A percentile compares a stretch with the other conserved stretches of the same genome.
phyloP scores from a whole-genome alignment of 2,113 vertebrate genomes.

The Dissostichus mawsoni region DNA sequence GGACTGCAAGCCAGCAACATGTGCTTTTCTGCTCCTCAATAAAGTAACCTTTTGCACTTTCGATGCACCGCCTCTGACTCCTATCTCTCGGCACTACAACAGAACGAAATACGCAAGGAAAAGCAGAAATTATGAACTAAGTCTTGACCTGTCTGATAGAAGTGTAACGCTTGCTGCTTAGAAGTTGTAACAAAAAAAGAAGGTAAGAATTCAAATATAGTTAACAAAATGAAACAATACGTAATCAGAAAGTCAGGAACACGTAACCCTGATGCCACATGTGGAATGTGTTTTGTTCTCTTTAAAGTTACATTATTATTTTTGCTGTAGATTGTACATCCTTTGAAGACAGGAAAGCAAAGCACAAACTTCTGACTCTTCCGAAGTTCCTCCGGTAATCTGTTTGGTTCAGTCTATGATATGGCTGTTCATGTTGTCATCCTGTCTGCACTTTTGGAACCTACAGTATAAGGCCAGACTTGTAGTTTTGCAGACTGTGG shows the following conservation, averaged over 20 bases:
- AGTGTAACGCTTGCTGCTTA: background rate
- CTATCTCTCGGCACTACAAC: too few species aligned
- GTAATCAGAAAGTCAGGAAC: background rate
- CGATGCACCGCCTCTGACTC: too few species aligned
- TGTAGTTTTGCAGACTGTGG: background rate
- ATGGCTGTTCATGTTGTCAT: too few species aligned
- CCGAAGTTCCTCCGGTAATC: background rate
- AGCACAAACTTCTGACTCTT: background rate
- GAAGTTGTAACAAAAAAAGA: background rate
- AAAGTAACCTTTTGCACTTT: too few species aligned
- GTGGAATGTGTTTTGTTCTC: background rate
- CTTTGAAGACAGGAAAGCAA: background rate
- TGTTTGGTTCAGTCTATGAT: background rate
- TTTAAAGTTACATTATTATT: background rate
- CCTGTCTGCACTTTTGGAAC: background rate
- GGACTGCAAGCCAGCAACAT: too few species aligned
- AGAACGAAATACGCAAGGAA: background rate
- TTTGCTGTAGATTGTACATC: background rate
- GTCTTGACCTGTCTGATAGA: slow-evolving; percentile 2
- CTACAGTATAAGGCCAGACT: too few species aligned
- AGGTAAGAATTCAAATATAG: background rate
- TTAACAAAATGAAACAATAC: slow-evolving; percentile 3
- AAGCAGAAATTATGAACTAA: slow-evolving; percentile 24
- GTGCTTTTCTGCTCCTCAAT: too few species aligned
- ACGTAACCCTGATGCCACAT: background rate